A percentile compares a stretch with the other conserved stretches of the same genome.
These are phyloP conservation scores for Malacoctenus gilli DNA, from an alignment of 2,797 vertebrate species.

Conservation along the genomic window DNA sequence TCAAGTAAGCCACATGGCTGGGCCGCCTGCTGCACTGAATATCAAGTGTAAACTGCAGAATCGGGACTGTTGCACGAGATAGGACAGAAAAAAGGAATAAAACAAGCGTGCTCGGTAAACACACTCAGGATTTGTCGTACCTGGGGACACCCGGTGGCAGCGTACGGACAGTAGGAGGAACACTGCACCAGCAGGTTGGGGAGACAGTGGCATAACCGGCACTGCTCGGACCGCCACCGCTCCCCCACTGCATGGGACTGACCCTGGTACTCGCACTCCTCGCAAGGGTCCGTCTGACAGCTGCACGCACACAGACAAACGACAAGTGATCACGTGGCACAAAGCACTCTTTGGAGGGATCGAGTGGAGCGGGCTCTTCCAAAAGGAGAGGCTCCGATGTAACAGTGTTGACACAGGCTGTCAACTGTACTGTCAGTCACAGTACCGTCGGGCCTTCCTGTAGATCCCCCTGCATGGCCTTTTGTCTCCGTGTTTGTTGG, in stretches of 20 bases:
- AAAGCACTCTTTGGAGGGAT: too few relatives aligned
- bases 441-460: constrained; percentile 89
- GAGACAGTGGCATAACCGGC: constrained; percentile 87
- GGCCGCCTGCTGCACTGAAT: too few relatives aligned
- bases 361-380: too few relatives aligned
- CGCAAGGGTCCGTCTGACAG: constrained; percentile 86
- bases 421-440: too few relatives aligned
- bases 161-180: constrained; percentile 81
- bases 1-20: too few relatives aligned
- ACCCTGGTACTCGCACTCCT: constrained; percentile 82
- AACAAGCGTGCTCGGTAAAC: too few relatives aligned
- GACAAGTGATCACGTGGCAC: too few relatives aligned
- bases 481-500: constrained; percentile 78
- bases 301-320: constrained; percentile 60
- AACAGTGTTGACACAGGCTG: too few relatives aligned
- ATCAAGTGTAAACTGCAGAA: too few relatives aligned
- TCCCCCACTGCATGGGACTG: constrained; percentile 75
- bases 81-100: too few relatives aligned
- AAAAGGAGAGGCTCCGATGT: too few relatives aligned
- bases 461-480: constrained; percentile 87
- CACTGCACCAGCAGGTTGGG: constrained; percentile 78
- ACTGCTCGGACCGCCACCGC: constrained; percentile 83
- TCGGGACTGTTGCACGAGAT: too few relatives aligned
- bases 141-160: constrained; percentile 81
- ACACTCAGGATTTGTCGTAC: constrained; percentile 71